phyloP scores from a whole-genome alignment of 2,888 invertebrate species.

The Cataglyphis rosenhaueri region DNA sequence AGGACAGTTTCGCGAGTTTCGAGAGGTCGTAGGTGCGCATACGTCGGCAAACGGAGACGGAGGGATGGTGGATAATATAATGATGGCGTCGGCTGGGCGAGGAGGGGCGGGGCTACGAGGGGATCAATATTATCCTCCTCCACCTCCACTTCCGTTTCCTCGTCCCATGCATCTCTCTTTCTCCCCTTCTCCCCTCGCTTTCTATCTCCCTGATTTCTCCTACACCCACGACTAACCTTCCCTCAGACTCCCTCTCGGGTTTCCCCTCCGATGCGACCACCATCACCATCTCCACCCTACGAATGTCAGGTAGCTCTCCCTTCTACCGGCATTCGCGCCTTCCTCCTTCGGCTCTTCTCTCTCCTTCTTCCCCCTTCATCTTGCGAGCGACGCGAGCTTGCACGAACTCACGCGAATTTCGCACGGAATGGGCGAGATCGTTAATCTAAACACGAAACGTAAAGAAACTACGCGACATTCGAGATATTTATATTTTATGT shows the following conservation, averaged over 20 bases:
- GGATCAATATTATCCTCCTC: constrained; percentile 86
- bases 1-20: constrained; percentile 66
- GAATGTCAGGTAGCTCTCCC: constrained; percentile 62
- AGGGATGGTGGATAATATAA: constrained; percentile 86
- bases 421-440: constrained; percentile 42
- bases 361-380: constrained; percentile 40
- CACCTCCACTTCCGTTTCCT: constrained; percentile 77
- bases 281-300: constrained; percentile 68
- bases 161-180: constrained; percentile 71
- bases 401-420: constrained; percentile 47
- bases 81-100: constrained; percentile 84
- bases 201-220: constrained; percentile 58
- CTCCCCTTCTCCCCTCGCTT: constrained; percentile 46
- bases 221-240: constrained; percentile 60
- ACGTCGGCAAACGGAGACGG: constrained; percentile 76
- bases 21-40: constrained; percentile 74
- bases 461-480: constrained; percentile 8
- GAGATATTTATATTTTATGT: constrained; percentile 32
- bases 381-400: constrained; percentile 26
- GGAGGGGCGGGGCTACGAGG: constrained; percentile 85
- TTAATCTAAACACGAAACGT: constrained; percentile 37
- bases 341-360: constrained; percentile 51
- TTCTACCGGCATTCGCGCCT: constrained; percentile 51
- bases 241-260: constrained; percentile 62
- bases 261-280: constrained; percentile 59